Conservation (phyloP, 2,113 vertebrate genomes). For the Pan troglodytes region NHGRI_mPanTro3-v2.1_pri NC_072398.2:149507501-149508000, state of each 20-base stretch:
- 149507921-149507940: too few species aligned
- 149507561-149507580: too few species aligned
- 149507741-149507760: background rate
- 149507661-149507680: background rate
- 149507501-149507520: too few species aligned
- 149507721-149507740: background rate
- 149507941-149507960: too few species aligned
- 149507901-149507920: too few species aligned
- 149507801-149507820: background rate
- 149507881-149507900: background rate
- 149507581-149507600: too few species aligned
- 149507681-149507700: background rate
- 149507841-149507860: background rate
- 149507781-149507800: background rate
- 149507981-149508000: too few species aligned
- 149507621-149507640: background rate
- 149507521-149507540: too few species aligned
- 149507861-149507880: background rate
- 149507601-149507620: too few species aligned
- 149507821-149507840: background rate
- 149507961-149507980: too few species aligned
- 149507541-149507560: too few species aligned
- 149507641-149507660: background rate
- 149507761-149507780: background rate
- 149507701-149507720: background rate